Evolutionary conservation across 2,797 vertebrate genomes (phyloP).

Genomic region (Tiaroga cobitis): DNA sequence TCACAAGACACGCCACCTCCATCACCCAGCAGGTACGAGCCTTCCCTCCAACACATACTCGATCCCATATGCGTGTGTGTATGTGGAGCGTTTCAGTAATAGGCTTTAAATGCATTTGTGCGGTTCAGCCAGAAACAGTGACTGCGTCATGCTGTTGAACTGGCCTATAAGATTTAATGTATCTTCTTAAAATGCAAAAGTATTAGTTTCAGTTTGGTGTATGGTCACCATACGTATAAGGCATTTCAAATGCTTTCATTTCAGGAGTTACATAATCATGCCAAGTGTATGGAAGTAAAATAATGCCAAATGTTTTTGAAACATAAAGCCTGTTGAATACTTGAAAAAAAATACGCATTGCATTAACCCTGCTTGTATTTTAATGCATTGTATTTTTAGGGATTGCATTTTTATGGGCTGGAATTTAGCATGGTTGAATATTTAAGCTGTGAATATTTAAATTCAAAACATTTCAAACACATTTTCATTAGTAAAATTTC

Average conservation of each 20-base stretch:
- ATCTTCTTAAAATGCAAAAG: slow-evolving; percentile 8
- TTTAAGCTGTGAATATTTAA: too few species aligned
- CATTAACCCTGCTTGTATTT: too few species aligned
- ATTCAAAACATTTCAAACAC: too few species aligned
- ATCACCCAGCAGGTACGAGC: slow-evolving; percentile 89
- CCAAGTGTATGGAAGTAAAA: too few species aligned
- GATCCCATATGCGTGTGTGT: neutral
- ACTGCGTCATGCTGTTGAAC: neutral
- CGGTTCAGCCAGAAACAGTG: neutral
- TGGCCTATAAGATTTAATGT: neutral
- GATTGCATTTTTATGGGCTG: too few species aligned
- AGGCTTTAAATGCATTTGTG: slow-evolving; percentile 21
- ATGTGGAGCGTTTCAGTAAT: neutral
- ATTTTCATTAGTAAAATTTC: too few species aligned
- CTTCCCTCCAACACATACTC: slow-evolving; percentile 13
- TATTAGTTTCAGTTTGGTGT: neutral
- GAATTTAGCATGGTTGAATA: too few species aligned
- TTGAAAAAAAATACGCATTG: too few species aligned
- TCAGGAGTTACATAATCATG: slow-evolving; percentile 31
- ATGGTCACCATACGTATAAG: neutral
- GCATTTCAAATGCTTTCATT: slow-evolving; percentile 5
- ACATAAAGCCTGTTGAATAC: too few species aligned
- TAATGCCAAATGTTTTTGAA: too few species aligned
- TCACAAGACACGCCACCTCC: slow-evolving; percentile 80
- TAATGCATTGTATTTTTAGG: too few species aligned